Evolutionary conservation across 2,113 vertebrate genomes (phyloP).

Genomic region (Istiophorus platypterus): DNA sequence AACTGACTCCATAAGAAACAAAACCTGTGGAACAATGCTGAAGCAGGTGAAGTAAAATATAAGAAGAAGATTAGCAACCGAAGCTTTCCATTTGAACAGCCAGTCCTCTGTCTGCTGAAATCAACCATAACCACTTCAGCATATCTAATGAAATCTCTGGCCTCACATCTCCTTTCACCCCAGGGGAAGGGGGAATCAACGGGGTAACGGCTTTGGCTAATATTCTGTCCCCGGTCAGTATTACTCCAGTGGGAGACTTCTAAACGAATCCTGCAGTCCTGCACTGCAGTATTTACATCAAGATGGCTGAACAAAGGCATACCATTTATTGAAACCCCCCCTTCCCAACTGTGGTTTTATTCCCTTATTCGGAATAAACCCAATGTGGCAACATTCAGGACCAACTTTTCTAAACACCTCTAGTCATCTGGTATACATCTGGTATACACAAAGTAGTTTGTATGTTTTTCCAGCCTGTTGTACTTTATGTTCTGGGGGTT

Average conservation of each 20-base stretch:
- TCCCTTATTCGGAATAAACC: slow-evolving; percentile 15
- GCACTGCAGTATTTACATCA: slow-evolving; percentile 12
- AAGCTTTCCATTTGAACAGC: slow-evolving; percentile 47
- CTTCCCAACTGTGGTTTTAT: slow-evolving; percentile 13
- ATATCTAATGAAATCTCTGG: slow-evolving; percentile 55
- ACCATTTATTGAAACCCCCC: slow-evolving; percentile 6
- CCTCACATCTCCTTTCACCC: slow-evolving; percentile 20
- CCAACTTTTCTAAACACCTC: slow-evolving; percentile 1
- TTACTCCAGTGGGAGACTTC: slow-evolving; percentile 16
- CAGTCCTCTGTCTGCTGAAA: slow-evolving; percentile 47
- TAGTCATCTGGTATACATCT: background rate
- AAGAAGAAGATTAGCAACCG: slow-evolving; percentile 52
- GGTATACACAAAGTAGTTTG: slow-evolving; percentile 2
- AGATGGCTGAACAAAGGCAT: slow-evolving; percentile 28
- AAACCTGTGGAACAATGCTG: slow-evolving; percentile 43
- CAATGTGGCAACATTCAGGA: slow-evolving; percentile 4
- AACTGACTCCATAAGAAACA: slow-evolving; percentile 32
- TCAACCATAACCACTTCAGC: slow-evolving; percentile 24
- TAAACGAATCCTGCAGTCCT: slow-evolving; percentile 40
- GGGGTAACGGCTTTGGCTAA: slow-evolving; percentile 7
- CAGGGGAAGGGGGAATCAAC: background rate
- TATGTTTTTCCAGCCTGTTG: background rate
- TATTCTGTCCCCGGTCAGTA: slow-evolving; percentile 14
- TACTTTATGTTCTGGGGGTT: background rate
- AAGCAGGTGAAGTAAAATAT: slow-evolving; percentile 48